Evolutionary conservation across 2,888 invertebrate genomes (phyloP), one percentile per base, ranked within the genome.

Genomic region (Sericinus montela): DNA sequence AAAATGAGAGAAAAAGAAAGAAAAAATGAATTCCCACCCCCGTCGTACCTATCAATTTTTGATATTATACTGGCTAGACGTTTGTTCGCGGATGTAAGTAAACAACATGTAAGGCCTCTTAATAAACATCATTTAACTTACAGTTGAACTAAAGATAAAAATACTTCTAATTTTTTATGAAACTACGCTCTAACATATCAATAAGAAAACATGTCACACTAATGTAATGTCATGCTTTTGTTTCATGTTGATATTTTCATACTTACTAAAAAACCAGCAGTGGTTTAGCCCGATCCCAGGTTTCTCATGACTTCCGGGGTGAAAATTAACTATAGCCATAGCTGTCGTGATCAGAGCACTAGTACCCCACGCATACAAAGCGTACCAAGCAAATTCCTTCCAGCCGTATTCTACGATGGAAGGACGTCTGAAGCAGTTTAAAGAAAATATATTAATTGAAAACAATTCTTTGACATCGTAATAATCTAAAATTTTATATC

Each of bases 181-280:
- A n/a, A n/a, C n/a, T n/a, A n/a, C n/a, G n/a, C n/a, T n/a, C 19
- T 19, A 19, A 19, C 19, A 19, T 5, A 19, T 19, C n/a, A n/a
- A n/a, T n/a, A n/a, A n/a, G n/a, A n/a, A n/a, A n/a, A n/a, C n/a
- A n/a, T 19, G 19, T 5, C 2, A 19, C 19, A 19, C 19, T 3
- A 19, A 19, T 19, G 5, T 19, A 3, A 3, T 19, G 5, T 19
- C 19, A 3, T 19, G 2, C 5, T 5, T 19, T 19, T 19, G 2
- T 19, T 5, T 19, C 19, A 5, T 19, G 19, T 5, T 19, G n/a
- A 19, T 19, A 5, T 19, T 19, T 19, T 19, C n/a, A n/a, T 30
- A 32, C 50, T 35, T 69, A 93, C 93, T 83, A 52, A 77, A 72
- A 65, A 94, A 93, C 93, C 93, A 94, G 69, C 94, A 94, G 39